Base-by-base conservation (phyloP, 2,113 vertebrate species). In the Syngnathus floridae region DNA sequence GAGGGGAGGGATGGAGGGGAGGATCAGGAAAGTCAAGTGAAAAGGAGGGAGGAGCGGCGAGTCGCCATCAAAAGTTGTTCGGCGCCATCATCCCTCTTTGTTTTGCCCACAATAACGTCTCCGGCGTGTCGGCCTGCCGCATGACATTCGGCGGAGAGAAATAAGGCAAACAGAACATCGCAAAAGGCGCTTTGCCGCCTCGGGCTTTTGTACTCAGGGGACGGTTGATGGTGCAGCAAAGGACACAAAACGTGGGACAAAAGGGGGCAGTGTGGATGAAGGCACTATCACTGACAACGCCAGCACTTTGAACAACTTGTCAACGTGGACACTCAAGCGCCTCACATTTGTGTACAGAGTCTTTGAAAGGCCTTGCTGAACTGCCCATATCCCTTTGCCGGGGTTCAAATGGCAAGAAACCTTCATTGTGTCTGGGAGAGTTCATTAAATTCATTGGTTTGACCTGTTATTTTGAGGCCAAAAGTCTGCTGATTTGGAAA, bases 371-470 rank as follows among this genome's bases (percentile, higher is more conserved):
- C 91, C 94, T 91, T 93, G 93, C 93, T 98, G 95, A 97, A 95
- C 95, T 93, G 94, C 91, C 93, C 92, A 93, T 94, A 94, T 92
- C 93, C 91, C 92, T 97, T 96, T 95, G 93, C 92, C 90, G 90
- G 91, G 93, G 94, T 91, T 98, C 95, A 98, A 96, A 95, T 94
- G 93, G 93, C 94, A 96, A 93, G 93, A 93, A 92, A 46, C 91
- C 81, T 89, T 89, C 89, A 92, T 99, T 99, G 95, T 99, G 92
- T 90, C 88, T 37, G 87, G 78, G 75, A 76, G 94, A 92, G 94
- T 99, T 97, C 95, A 98, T 98, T 99, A 99, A 98, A 99, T 99
- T 99, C 96, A 99, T 99, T 98, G 95, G 94, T 99, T 99, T 99
- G 96, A 99, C 96, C 96, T 95, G 93, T 93, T 90, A 93, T 96